Conservation (phyloP, 2,888 invertebrate genomes). For the Sphaerophoria rueppellii region DNA sequence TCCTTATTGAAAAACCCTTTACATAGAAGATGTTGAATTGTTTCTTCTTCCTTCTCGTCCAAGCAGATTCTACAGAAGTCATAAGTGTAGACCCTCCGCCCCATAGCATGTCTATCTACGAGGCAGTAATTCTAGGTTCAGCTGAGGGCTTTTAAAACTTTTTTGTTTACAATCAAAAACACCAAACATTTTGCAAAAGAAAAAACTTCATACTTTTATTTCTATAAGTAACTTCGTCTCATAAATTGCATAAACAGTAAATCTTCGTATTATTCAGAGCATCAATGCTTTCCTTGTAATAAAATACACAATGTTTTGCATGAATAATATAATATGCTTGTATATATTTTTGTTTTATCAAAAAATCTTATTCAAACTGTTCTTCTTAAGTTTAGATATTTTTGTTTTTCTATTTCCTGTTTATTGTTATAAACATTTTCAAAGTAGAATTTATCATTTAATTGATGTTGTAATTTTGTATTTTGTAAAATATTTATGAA, state of each 20-base stretch:
- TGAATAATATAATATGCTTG: slow-evolving; percentile 10
- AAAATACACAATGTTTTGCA: slow-evolving; percentile 19
- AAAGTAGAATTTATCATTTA: neutral
- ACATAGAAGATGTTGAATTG: too few species aligned
- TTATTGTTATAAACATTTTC: neutral
- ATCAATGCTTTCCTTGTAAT: slow-evolving; percentile 25
- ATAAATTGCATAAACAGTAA: slow-evolving; percentile 23
- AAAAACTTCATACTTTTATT: slow-evolving; percentile 31
- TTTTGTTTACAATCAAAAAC: neutral
- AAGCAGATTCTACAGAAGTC: too few species aligned
- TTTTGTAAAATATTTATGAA: too few species aligned
- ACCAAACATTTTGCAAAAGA: slow-evolving; percentile 7
- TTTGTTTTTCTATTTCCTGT: neutral
- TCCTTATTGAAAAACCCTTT: too few species aligned
- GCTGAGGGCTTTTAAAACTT: neutral
- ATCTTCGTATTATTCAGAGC: slow-evolving; percentile 17
- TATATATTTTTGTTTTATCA: neutral
- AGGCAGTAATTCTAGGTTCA: too few species aligned
- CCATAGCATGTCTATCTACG: too few species aligned
- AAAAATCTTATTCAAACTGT: slow-evolving; percentile 18
- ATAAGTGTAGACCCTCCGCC: too few species aligned
- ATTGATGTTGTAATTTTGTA: neutral
- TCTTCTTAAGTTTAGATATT: slow-evolving; percentile 9
- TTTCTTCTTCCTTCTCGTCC: too few species aligned
- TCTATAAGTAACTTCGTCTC: slow-evolving; percentile 32